Conservation (phyloP, 2,797 vertebrate species). For the Sphenodon punctatus region DNA sequence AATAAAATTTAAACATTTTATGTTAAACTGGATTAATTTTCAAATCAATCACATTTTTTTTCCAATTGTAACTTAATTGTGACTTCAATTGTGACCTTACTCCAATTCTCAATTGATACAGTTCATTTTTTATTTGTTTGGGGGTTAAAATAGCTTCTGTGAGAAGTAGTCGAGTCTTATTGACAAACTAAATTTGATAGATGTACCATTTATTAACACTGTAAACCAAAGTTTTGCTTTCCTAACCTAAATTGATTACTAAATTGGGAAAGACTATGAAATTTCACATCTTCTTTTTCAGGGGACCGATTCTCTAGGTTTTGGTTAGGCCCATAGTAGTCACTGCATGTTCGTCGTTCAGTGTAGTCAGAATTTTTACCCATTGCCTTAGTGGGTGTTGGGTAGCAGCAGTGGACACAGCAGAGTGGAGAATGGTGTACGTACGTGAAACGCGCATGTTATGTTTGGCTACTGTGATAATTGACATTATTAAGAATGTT, state of each 20-base stretch:
- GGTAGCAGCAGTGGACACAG: too few species aligned
- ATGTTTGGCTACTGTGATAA: neutral
- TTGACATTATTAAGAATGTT: neutral
- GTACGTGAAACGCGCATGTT: neutral
- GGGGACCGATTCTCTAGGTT: neutral
- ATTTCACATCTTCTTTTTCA: neutral
- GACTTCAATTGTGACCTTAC: too few species aligned
- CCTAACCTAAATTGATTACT: neutral
- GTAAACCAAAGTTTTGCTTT: neutral
- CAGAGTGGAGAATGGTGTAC: neutral
- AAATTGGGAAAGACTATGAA: neutral
- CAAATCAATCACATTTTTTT: too few species aligned
- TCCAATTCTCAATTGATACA: too few species aligned
- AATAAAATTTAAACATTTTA: too few species aligned
- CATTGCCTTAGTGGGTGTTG: too few species aligned
- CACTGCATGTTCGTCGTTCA: too few species aligned
- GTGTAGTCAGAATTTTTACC: neutral
- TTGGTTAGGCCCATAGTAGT: neutral
- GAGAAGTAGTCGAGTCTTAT: neutral
- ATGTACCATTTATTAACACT: neutral
- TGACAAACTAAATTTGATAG: neutral
- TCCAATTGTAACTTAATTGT: too few species aligned
- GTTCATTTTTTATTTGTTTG: too few species aligned
- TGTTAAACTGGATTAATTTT: too few species aligned
- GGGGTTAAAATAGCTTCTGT: neutral